Conservation (phyloP, 2,797 vertebrate species). For the Scyliorhinus canicula region DNA sequence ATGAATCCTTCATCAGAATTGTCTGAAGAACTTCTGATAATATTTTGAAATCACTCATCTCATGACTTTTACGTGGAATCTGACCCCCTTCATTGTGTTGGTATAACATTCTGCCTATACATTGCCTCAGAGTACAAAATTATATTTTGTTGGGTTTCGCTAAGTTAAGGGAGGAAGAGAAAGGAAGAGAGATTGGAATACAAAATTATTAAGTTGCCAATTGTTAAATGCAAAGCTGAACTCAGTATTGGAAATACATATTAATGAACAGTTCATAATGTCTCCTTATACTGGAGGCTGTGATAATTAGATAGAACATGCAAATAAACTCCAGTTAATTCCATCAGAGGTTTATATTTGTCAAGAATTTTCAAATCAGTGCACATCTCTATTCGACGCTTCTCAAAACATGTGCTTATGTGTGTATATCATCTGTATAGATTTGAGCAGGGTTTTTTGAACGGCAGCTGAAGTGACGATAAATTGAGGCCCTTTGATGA, state of each 20-base stretch:
- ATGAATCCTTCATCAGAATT: background rate
- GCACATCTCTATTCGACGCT: background rate
- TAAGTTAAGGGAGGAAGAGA: background rate
- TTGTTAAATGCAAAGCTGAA: background rate
- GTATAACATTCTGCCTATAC: background rate
- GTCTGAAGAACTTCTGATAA: background rate
- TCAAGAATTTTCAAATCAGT: background rate
- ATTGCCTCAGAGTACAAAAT: background rate
- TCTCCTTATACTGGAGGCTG: background rate
- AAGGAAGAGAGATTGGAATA: background rate
- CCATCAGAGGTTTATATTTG: background rate
- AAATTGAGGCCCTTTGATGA: too few species aligned
- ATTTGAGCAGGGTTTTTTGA: background rate
- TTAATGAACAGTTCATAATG: constrained; percentile 19
- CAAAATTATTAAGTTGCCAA: background rate
- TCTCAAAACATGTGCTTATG: background rate
- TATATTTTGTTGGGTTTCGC: background rate
- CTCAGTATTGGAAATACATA: background rate
- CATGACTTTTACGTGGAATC: background rate
- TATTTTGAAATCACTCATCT: background rate
- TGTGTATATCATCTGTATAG: background rate
- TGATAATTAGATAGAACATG: background rate
- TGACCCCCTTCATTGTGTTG: background rate
- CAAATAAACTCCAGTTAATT: background rate
- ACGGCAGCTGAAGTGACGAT: background rate